Percentiles rank a stretch among this genome's conserved stretches.
Conservation (phyloP, 2,113 vertebrate species). For the Benitochromis conjunctus region DNA sequence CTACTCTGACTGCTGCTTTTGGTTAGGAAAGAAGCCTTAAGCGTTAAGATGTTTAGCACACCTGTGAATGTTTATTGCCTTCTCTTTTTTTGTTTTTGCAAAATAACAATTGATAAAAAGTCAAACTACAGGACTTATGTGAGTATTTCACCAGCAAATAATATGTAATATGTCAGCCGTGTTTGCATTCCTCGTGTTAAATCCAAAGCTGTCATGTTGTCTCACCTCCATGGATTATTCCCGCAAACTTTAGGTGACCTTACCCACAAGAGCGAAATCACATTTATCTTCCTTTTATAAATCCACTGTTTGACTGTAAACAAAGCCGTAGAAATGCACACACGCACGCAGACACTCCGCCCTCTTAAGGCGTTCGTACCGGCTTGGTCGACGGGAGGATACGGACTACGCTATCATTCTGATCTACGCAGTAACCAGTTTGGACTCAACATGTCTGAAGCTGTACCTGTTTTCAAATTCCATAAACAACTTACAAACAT, state of each 20-base stretch:
- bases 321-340: constrained; percentile 8
- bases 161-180: background rate
- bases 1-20: background rate
- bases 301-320: constrained; percentile 42
- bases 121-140: background rate
- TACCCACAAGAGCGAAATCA: constrained; percentile 10
- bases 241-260: constrained; percentile 54
- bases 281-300: constrained; percentile 26
- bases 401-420: background rate
- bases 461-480: constrained; percentile 9
- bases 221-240: constrained; percentile 8
- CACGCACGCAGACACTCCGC: background rate
- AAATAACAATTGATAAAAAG: background rate
- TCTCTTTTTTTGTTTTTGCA: background rate
- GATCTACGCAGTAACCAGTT: constrained; percentile 19
- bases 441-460: constrained; percentile 23
- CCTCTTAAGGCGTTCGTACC: background rate
- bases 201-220: constrained; percentile 33
- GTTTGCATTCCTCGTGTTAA: constrained; percentile 22
- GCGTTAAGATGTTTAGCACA: background rate
- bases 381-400: background rate
- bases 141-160: background rate
- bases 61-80: background rate
- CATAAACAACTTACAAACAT: background rate
- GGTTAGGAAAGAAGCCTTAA: background rate